A percentile compares a stretch with the other conserved stretches of the same genome.
phyloP scores from a whole-genome alignment of 2,113 vertebrate species.

The Apus apus region DNA sequence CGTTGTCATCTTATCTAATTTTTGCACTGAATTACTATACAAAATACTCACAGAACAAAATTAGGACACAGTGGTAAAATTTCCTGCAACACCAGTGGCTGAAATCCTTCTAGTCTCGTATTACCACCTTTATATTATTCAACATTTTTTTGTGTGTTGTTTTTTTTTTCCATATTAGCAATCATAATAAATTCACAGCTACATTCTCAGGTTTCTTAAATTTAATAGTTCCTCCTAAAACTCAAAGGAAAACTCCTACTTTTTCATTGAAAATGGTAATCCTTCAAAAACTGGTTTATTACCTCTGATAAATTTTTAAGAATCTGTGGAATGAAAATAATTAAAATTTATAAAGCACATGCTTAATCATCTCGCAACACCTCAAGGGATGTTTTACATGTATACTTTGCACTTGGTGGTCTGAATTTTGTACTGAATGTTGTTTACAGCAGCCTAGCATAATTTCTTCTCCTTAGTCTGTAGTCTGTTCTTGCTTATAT shows the following conservation, averaged over 20 bases:
- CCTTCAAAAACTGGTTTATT: neutral
- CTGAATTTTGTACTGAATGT: neutral
- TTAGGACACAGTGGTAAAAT: neutral
- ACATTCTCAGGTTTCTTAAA: neutral
- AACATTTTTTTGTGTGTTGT: fast-evolving
- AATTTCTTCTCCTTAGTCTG: neutral
- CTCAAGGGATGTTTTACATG: neutral
- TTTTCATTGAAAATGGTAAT: neutral
- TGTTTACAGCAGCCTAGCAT: neutral
- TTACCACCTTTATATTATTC: neutral
- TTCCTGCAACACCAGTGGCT: neutral
- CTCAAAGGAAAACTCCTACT: neutral
- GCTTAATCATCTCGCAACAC: neutral
- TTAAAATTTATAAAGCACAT: neutral
- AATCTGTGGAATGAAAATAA: neutral
- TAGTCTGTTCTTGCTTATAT: neutral
- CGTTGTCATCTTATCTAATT: neutral
- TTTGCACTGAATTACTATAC: neutral
- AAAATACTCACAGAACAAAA: neutral
- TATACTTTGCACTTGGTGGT: neutral
- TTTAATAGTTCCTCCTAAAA: neutral
- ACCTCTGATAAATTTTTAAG: neutral
- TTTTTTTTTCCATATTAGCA: neutral
- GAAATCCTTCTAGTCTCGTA: neutral
- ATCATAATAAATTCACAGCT: neutral